Conservation (phyloP, 1,140 invertebrate genomes). For the Drepana arcuata region DNA sequence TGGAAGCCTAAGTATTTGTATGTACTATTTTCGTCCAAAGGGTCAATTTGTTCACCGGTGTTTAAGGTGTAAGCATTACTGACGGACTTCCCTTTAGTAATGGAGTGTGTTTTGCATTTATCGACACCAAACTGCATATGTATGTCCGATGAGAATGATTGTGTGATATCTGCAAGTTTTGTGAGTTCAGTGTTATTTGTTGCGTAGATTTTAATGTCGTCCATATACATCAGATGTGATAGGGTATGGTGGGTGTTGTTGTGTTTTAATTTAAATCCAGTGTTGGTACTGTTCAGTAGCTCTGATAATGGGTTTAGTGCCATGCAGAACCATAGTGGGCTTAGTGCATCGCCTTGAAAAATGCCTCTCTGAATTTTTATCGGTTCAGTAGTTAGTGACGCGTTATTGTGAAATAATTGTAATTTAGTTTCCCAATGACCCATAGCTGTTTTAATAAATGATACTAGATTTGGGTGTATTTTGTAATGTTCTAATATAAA, state of each 20-base stretch:
- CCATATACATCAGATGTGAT: constrained; percentile 12
- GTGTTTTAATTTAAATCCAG: constrained; percentile 5
- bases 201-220: constrained; percentile 11
- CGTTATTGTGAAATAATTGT: background rate
- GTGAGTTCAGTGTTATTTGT: constrained; percentile 1
- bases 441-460: background rate
- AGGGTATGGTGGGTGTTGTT: constrained; percentile 1
- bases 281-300: background rate
- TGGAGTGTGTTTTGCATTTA: constrained; percentile 13
- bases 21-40: too few species aligned
- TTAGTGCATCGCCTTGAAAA: constrained; percentile 9
- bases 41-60: constrained; percentile 2
- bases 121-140: constrained; percentile 17
- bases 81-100: constrained; percentile 8
- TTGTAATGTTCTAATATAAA: background rate
- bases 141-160: constrained; percentile 9
- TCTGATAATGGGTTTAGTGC: background rate
- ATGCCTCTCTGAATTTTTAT: constrained; percentile 6
- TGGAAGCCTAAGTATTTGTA: constrained; percentile 20
- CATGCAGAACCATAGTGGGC: constrained; percentile 4
- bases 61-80: background rate
- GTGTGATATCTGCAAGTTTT: constrained; percentile 3
- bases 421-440: background rate
- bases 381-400: background rate
- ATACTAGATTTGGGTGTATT: background rate